phyloP scores from a whole-genome alignment of 2,888 invertebrate genomes.

The Spilarctia lutea region DNA sequence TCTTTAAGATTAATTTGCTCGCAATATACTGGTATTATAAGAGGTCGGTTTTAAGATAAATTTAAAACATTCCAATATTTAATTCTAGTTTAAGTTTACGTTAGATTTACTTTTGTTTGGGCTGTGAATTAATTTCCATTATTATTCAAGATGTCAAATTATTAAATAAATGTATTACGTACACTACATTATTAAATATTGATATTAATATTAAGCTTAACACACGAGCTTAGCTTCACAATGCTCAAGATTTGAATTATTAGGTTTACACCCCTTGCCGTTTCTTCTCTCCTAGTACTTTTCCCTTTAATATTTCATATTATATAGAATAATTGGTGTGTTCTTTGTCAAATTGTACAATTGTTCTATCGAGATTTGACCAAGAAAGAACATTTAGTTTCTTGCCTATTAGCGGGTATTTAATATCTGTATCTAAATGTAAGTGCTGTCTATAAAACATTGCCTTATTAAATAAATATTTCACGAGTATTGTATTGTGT shows the following conservation, averaged over 20 bases:
- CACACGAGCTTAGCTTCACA: slow-evolving; percentile 79
- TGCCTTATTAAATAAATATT: slow-evolving; percentile 76
- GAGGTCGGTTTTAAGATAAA: slow-evolving; percentile 28
- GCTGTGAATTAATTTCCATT: slow-evolving; percentile 59
- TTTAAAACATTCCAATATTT: slow-evolving; percentile 21
- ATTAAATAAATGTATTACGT: slow-evolving; percentile 47
- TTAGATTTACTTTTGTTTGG: slow-evolving; percentile 52
- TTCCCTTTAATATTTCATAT: slow-evolving; percentile 38
- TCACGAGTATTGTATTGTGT: slow-evolving; percentile 63
- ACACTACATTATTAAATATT: slow-evolving; percentile 54
- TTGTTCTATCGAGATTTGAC: slow-evolving; percentile 13
- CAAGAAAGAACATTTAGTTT: slow-evolving; percentile 36
- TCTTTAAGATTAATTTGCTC: slow-evolving; percentile 3
- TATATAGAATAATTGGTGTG: slow-evolving; percentile 32
- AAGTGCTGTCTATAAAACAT: slow-evolving; percentile 77
- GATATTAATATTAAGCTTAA: slow-evolving; percentile 73
- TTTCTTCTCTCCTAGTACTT: slow-evolving; percentile 58
- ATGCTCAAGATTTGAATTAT: slow-evolving; percentile 69
- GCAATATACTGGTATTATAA: neutral
- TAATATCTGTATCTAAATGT: slow-evolving; percentile 54
- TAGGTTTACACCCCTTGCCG: slow-evolving; percentile 55
- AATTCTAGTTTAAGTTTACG: slow-evolving; percentile 28
- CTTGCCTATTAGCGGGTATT: slow-evolving; percentile 51
- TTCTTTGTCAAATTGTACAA: slow-evolving; percentile 30
- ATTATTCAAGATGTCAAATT: slow-evolving; percentile 54